A percentile compares a stretch with the other conserved stretches of the same genome.
Evolutionary conservation across 2,888 invertebrate species (phyloP).

Genomic region (Sinotaia quadrata): DNA sequence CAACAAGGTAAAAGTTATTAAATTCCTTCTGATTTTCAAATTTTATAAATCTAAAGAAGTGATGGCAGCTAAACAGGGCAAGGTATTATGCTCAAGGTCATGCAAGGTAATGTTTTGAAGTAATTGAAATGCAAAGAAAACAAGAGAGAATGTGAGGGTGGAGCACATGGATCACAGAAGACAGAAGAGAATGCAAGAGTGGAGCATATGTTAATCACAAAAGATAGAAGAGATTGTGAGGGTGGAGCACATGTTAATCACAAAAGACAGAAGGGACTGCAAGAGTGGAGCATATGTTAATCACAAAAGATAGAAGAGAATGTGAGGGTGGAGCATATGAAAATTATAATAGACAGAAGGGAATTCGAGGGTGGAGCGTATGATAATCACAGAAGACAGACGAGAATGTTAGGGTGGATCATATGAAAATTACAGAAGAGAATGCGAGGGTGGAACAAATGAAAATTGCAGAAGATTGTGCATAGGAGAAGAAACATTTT

Average conservation of each 20-base stretch:
- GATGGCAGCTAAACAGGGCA: no score
- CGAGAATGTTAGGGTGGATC: not conserved
- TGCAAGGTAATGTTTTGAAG: no score
- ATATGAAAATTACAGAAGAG: not conserved
- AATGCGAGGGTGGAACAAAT: not conserved
- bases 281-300: not conserved
- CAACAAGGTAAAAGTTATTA: no score
- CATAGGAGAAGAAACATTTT: not conserved
- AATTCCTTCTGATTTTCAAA: no score
- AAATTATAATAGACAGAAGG: not conserved
- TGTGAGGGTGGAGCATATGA: not conserved
- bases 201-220: not conserved
- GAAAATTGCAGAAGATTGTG: not conserved
- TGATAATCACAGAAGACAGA: not conserved
- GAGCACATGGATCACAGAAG: not conserved
- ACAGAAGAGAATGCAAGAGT: no score
- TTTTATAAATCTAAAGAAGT: no score
- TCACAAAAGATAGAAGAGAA: not conserved
- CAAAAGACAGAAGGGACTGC: not conserved
- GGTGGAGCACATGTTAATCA: not conserved
- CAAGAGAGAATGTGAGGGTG: not conserved
- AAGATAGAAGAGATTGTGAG: not conserved
- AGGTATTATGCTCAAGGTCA: no score
- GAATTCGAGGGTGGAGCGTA: not conserved
- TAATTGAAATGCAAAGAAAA: not conserved